Evolutionary conservation across 1,140 invertebrate genomes (phyloP).

Genomic region (Thaumetopoea pityocampa): DNA sequence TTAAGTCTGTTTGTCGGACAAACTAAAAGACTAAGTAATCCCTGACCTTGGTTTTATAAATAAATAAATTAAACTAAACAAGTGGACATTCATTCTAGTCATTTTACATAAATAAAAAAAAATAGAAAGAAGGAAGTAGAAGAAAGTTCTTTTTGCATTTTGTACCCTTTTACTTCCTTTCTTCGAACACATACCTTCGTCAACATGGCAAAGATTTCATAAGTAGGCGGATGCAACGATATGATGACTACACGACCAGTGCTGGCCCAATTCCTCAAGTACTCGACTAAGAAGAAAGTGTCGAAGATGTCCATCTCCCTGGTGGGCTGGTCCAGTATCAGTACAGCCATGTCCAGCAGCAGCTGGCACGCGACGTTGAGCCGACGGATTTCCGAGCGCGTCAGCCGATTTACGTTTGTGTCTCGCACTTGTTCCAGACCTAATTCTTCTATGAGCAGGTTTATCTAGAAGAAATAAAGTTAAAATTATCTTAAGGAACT

Average conservation of each 20-base stretch:
- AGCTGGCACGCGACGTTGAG: slow-evolving; percentile 92
- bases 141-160: too few species aligned
- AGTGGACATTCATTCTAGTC: too few species aligned
- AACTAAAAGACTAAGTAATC: too few species aligned
- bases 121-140: too few species aligned
- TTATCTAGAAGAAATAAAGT: slow-evolving; percentile 80
- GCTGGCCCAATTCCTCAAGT: slow-evolving; percentile 93
- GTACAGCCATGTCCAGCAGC: slow-evolving; percentile 87
- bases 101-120: too few species aligned
- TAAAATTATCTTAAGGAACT: too few species aligned
- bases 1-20: too few species aligned
- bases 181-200: slow-evolving; percentile 73
- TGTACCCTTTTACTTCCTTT: too few species aligned
- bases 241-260: slow-evolving; percentile 91
- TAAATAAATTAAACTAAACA: too few species aligned
- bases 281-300: slow-evolving; percentile 96
- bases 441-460: slow-evolving; percentile 91
- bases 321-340: slow-evolving; percentile 92
- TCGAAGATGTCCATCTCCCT: slow-evolving; percentile 97
- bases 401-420: slow-evolving; percentile 87
- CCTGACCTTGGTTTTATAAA: too few species aligned
- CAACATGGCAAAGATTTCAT: slow-evolving; percentile 97
- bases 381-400: slow-evolving; percentile 89
- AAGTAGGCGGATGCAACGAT: slow-evolving; percentile 94
- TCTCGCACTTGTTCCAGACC: slow-evolving; percentile 89